These are phyloP conservation scores for Acronicta leporina DNA, from an alignment of 2,888 invertebrate genomes.

Conservation along the genomic window DNA sequence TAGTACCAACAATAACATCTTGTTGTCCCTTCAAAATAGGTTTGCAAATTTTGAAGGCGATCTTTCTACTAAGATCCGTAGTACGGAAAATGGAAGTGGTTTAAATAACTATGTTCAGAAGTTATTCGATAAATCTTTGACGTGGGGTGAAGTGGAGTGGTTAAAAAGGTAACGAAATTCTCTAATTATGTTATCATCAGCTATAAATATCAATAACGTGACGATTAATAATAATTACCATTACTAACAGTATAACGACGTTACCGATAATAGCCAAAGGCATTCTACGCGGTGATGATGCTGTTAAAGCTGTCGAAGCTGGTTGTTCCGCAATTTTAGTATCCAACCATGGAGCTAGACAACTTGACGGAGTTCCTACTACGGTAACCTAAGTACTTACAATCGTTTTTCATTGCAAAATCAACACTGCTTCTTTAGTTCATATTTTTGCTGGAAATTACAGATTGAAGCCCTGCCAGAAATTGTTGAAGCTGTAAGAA, in stretches of 20 bases:
- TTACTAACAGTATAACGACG: slow-evolving; percentile 89
- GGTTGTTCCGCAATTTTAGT: slow-evolving; percentile 95
- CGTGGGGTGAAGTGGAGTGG: slow-evolving; percentile 97
- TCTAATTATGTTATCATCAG: background rate
- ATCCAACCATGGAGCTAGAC: slow-evolving; percentile 98
- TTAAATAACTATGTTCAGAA: slow-evolving; percentile 93
- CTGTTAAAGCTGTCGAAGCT: slow-evolving; percentile 91
- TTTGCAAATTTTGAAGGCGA: slow-evolving; percentile 94
- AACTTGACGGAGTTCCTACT: slow-evolving; percentile 95
- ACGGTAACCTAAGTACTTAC: slow-evolving; percentile 88
- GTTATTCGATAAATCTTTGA: slow-evolving; percentile 94
- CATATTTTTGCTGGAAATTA: slow-evolving; percentile 27
- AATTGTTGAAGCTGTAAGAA: slow-evolving; percentile 92
- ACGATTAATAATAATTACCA: background rate
- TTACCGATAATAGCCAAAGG: slow-evolving; percentile 96
- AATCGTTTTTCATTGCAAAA: background rate
- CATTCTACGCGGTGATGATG: slow-evolving; percentile 95
- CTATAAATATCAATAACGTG: background rate
- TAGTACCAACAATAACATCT: background rate
- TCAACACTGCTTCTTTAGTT: background rate
- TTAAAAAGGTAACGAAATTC: slow-evolving; percentile 90
- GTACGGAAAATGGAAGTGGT: slow-evolving; percentile 91
- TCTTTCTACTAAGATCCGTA: slow-evolving; percentile 82
- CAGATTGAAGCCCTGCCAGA: slow-evolving; percentile 95
- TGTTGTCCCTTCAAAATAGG: slow-evolving; percentile 79